Conservation (phyloP, 53 echinoderm and acorn worm species). For the Echinarachnius parma region DNA sequence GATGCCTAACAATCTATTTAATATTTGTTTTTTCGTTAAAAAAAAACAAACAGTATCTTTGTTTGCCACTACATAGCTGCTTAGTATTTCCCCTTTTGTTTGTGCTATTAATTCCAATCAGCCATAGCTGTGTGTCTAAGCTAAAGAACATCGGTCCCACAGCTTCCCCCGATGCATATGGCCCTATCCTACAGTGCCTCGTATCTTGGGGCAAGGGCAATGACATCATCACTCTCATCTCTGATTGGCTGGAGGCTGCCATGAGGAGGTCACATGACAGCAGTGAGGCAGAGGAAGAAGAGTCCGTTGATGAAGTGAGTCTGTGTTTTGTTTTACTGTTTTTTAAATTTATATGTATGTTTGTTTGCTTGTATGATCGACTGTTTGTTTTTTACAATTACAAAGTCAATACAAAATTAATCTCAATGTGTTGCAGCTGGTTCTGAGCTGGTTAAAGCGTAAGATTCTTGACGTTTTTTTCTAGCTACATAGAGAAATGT, state of each 20-base stretch:
- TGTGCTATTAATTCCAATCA: constrained; percentile 10
- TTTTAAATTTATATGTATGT: not conserved
- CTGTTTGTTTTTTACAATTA: not conserved
- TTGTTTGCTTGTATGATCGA: not conserved
- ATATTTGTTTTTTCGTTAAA: too few species aligned
- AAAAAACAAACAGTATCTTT: too few species aligned
- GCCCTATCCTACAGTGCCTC: constrained; percentile 81
- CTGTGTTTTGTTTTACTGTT: too few species aligned
- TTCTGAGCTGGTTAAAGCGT: too few species aligned
- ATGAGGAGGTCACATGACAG: constrained; percentile 42
- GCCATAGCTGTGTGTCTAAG: constrained; percentile 81
- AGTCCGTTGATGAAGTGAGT: constrained; percentile 18
- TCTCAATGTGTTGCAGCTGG: too few species aligned
- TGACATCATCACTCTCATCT: constrained; percentile 74
- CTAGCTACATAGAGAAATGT: too few species aligned
- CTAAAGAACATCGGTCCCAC: constrained; percentile 66
- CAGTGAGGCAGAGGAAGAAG: constrained; percentile 14
- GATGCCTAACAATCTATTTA: too few species aligned
- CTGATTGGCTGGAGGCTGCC: constrained; percentile 77
- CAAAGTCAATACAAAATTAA: too few species aligned
- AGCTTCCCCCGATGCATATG: constrained; percentile 61
- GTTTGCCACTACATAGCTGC: too few species aligned
- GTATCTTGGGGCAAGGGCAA: constrained; percentile 81
- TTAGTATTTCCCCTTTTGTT: not conserved
- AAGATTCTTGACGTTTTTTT: too few species aligned